Evolutionary conservation across 2,888 invertebrate genomes (phyloP), one percentile per base, ranked within the genome.

Genomic region (Pseudanteris insignis): DNA sequence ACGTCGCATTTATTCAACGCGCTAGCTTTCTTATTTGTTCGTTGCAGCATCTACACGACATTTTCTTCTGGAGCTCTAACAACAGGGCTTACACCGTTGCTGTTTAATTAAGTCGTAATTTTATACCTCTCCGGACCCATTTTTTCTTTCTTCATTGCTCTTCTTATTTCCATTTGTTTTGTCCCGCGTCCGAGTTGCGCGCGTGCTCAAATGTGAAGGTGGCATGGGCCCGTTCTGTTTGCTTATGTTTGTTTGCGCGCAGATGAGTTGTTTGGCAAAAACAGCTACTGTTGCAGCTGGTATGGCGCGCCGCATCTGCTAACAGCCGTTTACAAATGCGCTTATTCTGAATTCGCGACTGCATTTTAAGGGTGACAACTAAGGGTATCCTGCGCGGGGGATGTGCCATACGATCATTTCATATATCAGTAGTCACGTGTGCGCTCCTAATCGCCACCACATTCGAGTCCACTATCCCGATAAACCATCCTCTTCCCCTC

Each of bases 291-390:
- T 11, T 13, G 53, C 43, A 51, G 59, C 70, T 70, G 70, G 71
- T 70, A 74, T 73, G 73, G 75, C 74, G 74, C 65, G 70, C 48
- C n/a, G 26, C 26, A n/a, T n/a, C 26, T n/a, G 26, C 26, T 2
- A n/a, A 26, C 26, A 4, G 26, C 26, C 26, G 26, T 18, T 18
- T n/a, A n/a, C n/a, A n/a, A n/a, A n/a, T n/a, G n/a, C 18, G 18
- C 6, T 18, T 18, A 6, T 3, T 50, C 33, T 8, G 13, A 32
- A 50, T 13, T 54, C 32, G 33, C 29, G 24, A 12, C 13, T n/a
- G 7, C n/a, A n/a, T n/a, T 15, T 28, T 5, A 25, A 37, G 25
- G 37, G 25, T 25, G 40, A 40, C 29, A 8, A 40, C 18, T 21
- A 4, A n/a, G 26, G 26, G 9, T n/a, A n/a, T 6, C 4, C 18